These are phyloP conservation scores for Drosophila rellima DNA, from an alignment of 2,888 invertebrate species.

Conservation along the genomic window DNA sequence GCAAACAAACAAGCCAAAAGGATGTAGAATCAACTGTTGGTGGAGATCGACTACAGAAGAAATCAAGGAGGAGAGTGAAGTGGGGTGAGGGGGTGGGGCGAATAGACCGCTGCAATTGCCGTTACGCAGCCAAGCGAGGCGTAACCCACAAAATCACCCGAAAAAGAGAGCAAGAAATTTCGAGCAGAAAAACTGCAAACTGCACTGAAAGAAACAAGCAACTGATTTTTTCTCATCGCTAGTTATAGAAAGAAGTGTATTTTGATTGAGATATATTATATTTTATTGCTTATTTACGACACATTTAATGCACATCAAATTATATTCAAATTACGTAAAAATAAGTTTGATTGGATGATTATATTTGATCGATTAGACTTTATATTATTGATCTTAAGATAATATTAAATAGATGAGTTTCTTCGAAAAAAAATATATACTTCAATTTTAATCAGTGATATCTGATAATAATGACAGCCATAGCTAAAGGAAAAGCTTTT, in stretches of 20 bases:
- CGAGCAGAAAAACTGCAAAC: conserved; percentile 15
- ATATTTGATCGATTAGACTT: too few species aligned
- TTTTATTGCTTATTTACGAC: not conserved
- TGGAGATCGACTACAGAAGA: not conserved
- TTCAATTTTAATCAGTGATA: too few species aligned
- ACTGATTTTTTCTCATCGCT: conserved; percentile 43
- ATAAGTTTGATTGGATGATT: too few species aligned
- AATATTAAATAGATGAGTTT: too few species aligned
- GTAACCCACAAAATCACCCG: conserved; percentile 71
- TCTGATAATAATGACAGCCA: too few species aligned
- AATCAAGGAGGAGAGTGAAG: not conserved
- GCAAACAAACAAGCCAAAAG: conserved; percentile 67
- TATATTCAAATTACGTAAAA: too few species aligned
- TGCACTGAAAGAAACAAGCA: conserved; percentile 20
- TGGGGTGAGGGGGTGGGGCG: not conserved
- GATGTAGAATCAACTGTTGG: conserved; percentile 5
- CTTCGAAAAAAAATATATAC: too few species aligned
- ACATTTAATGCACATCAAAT: not conserved
- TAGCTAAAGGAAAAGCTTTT: too few species aligned
- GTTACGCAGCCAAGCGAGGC: conserved; percentile 64
- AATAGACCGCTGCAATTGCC: conserved; percentile 67
- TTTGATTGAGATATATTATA: not conserved
- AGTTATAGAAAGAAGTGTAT: not conserved
- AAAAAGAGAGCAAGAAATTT: conserved; percentile 24
- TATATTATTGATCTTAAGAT: too few species aligned